Base-by-base conservation (phyloP, 1,140 invertebrate genomes). In the Drosophila pandora region DNA sequence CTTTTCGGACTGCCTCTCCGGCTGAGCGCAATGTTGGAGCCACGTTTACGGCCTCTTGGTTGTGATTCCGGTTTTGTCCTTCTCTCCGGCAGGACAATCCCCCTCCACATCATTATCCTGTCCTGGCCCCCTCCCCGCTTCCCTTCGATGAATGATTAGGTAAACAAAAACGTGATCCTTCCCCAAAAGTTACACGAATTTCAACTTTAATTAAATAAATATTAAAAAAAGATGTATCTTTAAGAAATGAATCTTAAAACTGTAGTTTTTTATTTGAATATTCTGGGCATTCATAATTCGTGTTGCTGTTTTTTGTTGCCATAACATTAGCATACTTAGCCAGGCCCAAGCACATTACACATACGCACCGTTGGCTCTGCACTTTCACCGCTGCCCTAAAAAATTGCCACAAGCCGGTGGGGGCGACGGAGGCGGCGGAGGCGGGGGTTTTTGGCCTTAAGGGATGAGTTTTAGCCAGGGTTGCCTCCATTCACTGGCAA, bases 401-500 rank as follows among this genome's bases (percentile, higher is more conserved):
- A 43, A 43, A 43, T 43, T 43, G n/a, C 41, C 5, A 23, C 48
- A 45, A 12, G 72, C 47, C 32, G 34, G 47, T 12, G 7, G 23
- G 17, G 21, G 12, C 10, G 34, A 21, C n/a, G n/a, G 13, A 0
- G 9, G 0, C 0, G 50, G 39, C n/a, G n/a, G 13, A 0, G 9
- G 0, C 0, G 50, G 39, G 23, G 23, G 30, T 4, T 39, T 39
- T 9, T 9, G 7, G 17, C 10, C 34, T 37, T 37, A 37, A 25
- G 39, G 7, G 1, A 10, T 2, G 25, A 30, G 43, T 53, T 57
- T 34, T 62, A 47, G 67, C 56, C 50, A 54, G 49, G 37, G 37
- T 45, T 62, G 65, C 65, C 49, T 55, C 43, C 49, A 82, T 88
- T 88, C 79, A 87, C 74, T 87, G 79, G 83, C 83, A 88, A 87